Base-by-base conservation (phyloP, 2,888 invertebrate species). In the Gryllus longicercus region DNA sequence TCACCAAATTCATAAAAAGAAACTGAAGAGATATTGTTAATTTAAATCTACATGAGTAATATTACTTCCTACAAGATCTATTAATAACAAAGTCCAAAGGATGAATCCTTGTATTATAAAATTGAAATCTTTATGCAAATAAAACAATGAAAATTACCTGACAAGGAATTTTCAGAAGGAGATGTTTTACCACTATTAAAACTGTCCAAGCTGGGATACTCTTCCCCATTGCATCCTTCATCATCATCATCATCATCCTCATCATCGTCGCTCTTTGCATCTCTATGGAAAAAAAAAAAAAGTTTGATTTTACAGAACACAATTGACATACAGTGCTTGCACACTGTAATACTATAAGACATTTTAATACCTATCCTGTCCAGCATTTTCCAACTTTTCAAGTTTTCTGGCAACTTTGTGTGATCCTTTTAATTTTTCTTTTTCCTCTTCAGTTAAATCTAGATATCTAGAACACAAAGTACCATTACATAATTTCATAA, bases 321-420 rank as follows among this genome's bases (percentile, higher is more conserved):
- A 0, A 38, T 38, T 38, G 5, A 38, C 38, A 5, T 38, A 5
- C 38, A 38, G 5, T 38, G 38, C 5, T 38, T 38, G 38, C 5
- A 38, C 38, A 38, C 38, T 5, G 38, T 38, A 38, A 38, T 38
- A 38, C 38, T 16, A 78, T 5, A 23, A n/a, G 63, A 63, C 63
- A 14, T 63, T n/a, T 63, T 63, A 63, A 63, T 86, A 90, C 86
- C 90, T 90, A 82, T 93, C 94, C 84, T 94, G 94, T 21, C 92
- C 92, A 83, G 93, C 90, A 83, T 92, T 93, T 87, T 96, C 96
- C 82, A 97, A 89, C 87, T 97, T 96, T 85, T 97, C 96, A 82
- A 97, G 88, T 86, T 97, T 97, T 85, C 94, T 95, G 0, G 96
- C 96, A 82, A 97, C 96, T 88, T 97, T 97, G 85, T 96, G 94